Conservation (phyloP, 1,140 invertebrate species). For the Cylas formicarius region DNA sequence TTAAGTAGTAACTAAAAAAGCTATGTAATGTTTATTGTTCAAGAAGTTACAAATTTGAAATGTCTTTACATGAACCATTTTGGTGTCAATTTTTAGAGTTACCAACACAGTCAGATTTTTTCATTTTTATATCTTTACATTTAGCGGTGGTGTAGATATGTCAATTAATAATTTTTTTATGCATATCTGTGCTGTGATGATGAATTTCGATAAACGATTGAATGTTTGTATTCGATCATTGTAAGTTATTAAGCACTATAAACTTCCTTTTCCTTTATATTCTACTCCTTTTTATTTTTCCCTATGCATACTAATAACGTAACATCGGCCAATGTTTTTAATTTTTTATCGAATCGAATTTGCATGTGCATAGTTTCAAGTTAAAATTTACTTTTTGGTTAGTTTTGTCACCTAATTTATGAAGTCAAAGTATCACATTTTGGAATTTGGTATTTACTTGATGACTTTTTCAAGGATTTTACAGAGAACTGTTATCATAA, state of each 20-base stretch:
- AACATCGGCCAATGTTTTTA: not conserved
- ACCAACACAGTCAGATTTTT: too few relatives aligned
- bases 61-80: too few relatives aligned
- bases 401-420: not conserved
- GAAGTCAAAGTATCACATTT: not conserved
- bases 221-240: too few relatives aligned
- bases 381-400: conserved; percentile 1
- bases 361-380: not conserved
- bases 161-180: too few relatives aligned
- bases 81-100: too few relatives aligned
- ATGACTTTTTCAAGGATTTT: not conserved
- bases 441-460: not conserved
- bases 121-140: too few relatives aligned
- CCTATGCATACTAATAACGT: not conserved
- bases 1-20: conserved; percentile 47
- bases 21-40: conserved; percentile 1
- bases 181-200: too few relatives aligned
- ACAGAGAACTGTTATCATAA: not conserved
- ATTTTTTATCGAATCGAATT: not conserved
- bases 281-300: not conserved
- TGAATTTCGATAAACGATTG: too few relatives aligned
- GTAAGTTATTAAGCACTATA: too few relatives aligned
- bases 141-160: too few relatives aligned
- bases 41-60: not conserved
- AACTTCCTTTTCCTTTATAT: too few relatives aligned